Base-by-base conservation (phyloP, 2,888 invertebrate genomes). In the Crematogaster levior region DNA sequence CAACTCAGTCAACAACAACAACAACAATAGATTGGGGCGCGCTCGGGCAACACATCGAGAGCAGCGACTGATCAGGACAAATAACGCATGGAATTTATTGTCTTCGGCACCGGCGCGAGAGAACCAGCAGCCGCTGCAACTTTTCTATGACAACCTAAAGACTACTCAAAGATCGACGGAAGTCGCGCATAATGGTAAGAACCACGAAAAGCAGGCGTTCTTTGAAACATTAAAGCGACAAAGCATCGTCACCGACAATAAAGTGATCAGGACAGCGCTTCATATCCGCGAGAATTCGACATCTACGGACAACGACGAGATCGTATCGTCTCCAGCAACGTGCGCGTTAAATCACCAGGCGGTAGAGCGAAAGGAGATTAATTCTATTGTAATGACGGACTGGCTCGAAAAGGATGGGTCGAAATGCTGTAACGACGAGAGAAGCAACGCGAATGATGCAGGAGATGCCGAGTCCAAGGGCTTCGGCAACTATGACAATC, bases 401-500 rank as follows among this genome's bases (percentile, higher is more conserved):
- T 53, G 18, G 12, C 73, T 81, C 56, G 77, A 83, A 60, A 86
- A 82, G 93, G 77, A 72, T 10, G 74, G 37, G 3, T 81, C 83
- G 12, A 92, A 91, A 56, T 87, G 90, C 40, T 87, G 91, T 61
- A 89, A 91, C 48, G 93, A 93, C 24, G 92, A 80, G 12, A 70
- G 37, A 6, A 58, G n/a, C 6, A 66, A 68, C 0, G 43, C n/a
- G 21, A 61, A 58, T 18, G 60, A 60, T 37, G 30, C 1, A 2
- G 12, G 2, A 30, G 43, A 66, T 6, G 30, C 30, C 0, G 80
- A 85, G 12, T 56, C 34, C 18, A 95, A 95, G n/a, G 95, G 95
- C 75, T 96, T 96, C 85, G 96, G 96, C 63, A 96, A 96, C 87
- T 96, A 96, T 87, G 96, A 96, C 91, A 96, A 96, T 46, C 92